Evolutionary conservation across 2,797 vertebrate genomes (phyloP), one percentile per base, ranked within the genome.

Genomic region (Pangasius larnaudii): DNA sequence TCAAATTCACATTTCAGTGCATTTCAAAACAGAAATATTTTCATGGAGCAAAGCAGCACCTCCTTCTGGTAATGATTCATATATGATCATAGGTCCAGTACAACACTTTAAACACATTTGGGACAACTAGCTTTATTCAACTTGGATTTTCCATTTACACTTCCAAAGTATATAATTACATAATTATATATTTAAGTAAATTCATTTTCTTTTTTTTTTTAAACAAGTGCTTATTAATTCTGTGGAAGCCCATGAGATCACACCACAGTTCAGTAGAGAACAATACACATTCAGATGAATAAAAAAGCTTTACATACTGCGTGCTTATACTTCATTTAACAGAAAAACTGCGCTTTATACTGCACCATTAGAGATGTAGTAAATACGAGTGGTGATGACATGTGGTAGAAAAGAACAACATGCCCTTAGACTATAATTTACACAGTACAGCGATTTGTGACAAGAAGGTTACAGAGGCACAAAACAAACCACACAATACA

Each of bases 41-140:
- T 61, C 58, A 82, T 14, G 39, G 7, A 1, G 56, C 36, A 49
- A 82, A 82, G 27, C 36, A 9, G 13, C 59, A 46, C 24, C 80
- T 46, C 80, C 80, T 63, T 46, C 33, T 63, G 58, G 24, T 19
- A n/a, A 14, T 27, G 39, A 46, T 5, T 63, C 22, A 13, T 42
- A 61, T 3, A 61, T n/a, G 2, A 61, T 58, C 53, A 59, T 58
- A 22, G 53, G 19, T 30, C 33, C 22, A 18, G 13, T 18, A n/a
- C 8, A 33, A 59, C 53, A 59, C 36, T 39, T 53, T 39, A 59
- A 81, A 82, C 33, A 80, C 56, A 42, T 42, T 79, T 79, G 53
- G 33, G 53, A 80, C 77, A 80, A 80, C 13, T 61, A 82, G 24
- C 24, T 82, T 82, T 82, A 82, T 82, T 82, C 22, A 63, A 24